Evolutionary conservation across 2,888 invertebrate genomes (phyloP).

Genomic region (Venustoraphidia nigricollis): DNA sequence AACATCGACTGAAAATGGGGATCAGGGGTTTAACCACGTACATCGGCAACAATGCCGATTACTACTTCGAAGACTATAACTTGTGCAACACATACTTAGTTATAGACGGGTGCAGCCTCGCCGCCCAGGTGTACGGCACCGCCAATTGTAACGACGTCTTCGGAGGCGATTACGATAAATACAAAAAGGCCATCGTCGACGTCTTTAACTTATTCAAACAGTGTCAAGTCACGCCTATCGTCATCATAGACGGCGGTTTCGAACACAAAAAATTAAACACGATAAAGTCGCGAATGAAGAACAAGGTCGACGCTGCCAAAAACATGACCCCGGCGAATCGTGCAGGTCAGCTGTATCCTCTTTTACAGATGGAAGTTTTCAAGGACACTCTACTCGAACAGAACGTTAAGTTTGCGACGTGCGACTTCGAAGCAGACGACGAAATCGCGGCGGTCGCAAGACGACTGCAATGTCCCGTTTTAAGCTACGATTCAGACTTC

Average conservation of each 20-base stretch:
- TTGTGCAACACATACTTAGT: conserved; percentile 54
- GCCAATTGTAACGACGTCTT: conserved; percentile 53
- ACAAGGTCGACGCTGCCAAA: conserved; percentile 41
- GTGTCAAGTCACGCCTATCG: conserved; percentile 55
- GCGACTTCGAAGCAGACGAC: conserved; percentile 81
- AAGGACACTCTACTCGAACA: conserved; percentile 49
- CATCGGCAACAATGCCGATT: conserved; percentile 46
- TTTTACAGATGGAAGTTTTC: conserved; percentile 60
- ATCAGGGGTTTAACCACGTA: conserved; percentile 73
- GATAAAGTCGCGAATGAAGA: conserved; percentile 36
- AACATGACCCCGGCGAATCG: conserved; percentile 39
- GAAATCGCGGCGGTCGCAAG: conserved; percentile 72
- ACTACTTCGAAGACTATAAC: conserved; percentile 44
- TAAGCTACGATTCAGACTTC: conserved; percentile 91
- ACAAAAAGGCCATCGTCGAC: conserved; percentile 40
- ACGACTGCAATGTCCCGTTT: conserved; percentile 63
- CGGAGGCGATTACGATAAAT: conserved; percentile 76
- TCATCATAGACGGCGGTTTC: conserved; percentile 69
- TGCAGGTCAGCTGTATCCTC: conserved; percentile 50
- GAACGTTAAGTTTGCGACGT: conserved; percentile 49
- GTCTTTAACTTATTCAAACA: conserved; percentile 55
- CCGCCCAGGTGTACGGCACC: conserved; percentile 50
- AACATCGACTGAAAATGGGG: conserved; percentile 44
- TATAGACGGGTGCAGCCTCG: conserved; percentile 68
- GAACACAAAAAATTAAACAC: conserved; percentile 58